These are phyloP conservation scores for Cichladusa arquata DNA, from an alignment of 2,113 vertebrate species.

Conservation along the genomic window DNA sequence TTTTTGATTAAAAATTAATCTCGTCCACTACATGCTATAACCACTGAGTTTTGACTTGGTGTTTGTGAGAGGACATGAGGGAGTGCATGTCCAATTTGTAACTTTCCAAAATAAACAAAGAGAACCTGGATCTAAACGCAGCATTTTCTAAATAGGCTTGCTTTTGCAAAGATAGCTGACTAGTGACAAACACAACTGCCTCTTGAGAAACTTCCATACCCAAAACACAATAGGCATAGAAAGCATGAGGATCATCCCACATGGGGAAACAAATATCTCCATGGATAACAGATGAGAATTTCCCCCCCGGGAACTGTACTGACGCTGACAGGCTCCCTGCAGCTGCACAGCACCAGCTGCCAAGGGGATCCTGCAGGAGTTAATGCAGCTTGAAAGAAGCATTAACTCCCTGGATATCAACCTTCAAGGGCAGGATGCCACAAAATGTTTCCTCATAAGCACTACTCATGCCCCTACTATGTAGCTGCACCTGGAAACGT, in stretches of 20 bases:
- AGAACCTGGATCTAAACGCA: neutral
- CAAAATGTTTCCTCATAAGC: neutral
- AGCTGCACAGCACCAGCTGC: slow-evolving; percentile 51
- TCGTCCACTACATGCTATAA: neutral
- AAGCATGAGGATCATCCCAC: neutral
- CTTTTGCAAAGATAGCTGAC: neutral
- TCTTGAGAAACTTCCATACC: neutral
- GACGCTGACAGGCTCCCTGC: neutral
- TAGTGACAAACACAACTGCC: neutral
- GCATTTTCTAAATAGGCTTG: neutral
- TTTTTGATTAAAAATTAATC: neutral
- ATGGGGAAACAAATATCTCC: neutral
- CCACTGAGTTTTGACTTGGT: neutral
- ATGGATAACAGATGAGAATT: neutral
- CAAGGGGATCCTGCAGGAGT: slow-evolving; percentile 15
- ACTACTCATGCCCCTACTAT: neutral
- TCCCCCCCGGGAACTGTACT: neutral
- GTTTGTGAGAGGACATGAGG: neutral
- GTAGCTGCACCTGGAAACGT: neutral
- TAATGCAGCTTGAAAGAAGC: slow-evolving; percentile 36
- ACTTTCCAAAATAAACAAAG: neutral
- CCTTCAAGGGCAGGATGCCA: neutral
- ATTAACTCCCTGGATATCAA: neutral
- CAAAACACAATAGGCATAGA: neutral
- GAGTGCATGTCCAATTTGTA: neutral